Base-by-base conservation (phyloP, 2,113 vertebrate genomes). In the Hiodon alosoides region DNA sequence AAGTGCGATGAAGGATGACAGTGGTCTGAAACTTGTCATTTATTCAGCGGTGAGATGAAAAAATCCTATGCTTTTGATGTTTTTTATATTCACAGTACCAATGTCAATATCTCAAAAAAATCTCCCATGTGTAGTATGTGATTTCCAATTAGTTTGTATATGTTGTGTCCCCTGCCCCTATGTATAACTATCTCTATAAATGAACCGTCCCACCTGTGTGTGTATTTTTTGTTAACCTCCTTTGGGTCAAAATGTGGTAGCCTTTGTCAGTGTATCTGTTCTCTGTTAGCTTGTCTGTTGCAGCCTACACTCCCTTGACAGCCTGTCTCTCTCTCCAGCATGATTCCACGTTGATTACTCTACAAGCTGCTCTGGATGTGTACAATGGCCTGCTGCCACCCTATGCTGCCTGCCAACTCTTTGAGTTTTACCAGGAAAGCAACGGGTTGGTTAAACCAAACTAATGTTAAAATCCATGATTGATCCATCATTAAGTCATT, bases 41-140 rank as follows among this genome's bases (percentile, higher is more conserved):
- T 97, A 95, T 83, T 96, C 94, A 75, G 93, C 92, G 48, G 95
- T 97, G 79, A 93, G 94, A 93, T 51, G 60, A 69, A 10, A 48
- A 46, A 65, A 76, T 11, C 61, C 31, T 4, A 6, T 8, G 9
- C 7, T n/a, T 60, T 6, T 64, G 13, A 65, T 60, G 51, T 54
- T 2, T 64, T 67, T 47, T 31, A 31, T 11, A 13, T 3, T 3
- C 5, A 46, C 31, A 66, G 64, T 11, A 5, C 31, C 62, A 65
- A 52, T 48, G 71, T 31, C 67, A 67, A 14, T 3, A 17, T 31
- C 13, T n/a, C 8, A 61, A 11, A 64, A 9, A 73, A 57, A 73
- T 51, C 31, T 74, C 11, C 31, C 62, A 66, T 7, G 53, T 57
- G 60, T 47, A 51, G 8, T 14, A 17, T 76, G 68, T 65, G 62